Evolutionary conservation across 2,113 vertebrate species (phyloP).

Genomic region (Brachirus orientalis): DNA sequence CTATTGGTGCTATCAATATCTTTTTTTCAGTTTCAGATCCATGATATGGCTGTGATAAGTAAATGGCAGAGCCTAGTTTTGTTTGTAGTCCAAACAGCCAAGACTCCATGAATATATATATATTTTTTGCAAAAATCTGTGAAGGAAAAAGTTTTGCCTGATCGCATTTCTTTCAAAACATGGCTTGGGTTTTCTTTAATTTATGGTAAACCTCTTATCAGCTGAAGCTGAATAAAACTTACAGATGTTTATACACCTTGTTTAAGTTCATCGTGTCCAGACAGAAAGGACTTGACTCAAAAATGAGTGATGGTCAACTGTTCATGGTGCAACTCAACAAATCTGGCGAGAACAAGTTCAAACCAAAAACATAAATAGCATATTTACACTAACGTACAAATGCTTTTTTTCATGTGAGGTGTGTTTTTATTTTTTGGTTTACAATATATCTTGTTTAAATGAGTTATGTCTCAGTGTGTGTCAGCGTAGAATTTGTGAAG

Average conservation of each 20-base stretch:
- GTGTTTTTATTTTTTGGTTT: slow-evolving; percentile 55
- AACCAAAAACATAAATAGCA: slow-evolving; percentile 64
- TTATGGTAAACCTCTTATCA: neutral
- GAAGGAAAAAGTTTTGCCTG: slow-evolving; percentile 72
- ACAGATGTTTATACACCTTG: slow-evolving; percentile 23
- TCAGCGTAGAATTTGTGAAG: slow-evolving; percentile 49
- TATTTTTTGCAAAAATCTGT: slow-evolving; percentile 31
- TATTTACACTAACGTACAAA: slow-evolving; percentile 63
- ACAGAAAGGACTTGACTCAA: slow-evolving; percentile 12
- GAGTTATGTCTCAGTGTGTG: slow-evolving; percentile 57
- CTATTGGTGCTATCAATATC: slow-evolving; percentile 77
- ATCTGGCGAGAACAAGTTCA: slow-evolving; percentile 47
- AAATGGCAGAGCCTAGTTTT: slow-evolving; percentile 73
- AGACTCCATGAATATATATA: slow-evolving; percentile 71
- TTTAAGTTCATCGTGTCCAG: slow-evolving; percentile 27
- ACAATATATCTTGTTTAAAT: slow-evolving; percentile 61
- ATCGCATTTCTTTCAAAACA: slow-evolving; percentile 78
- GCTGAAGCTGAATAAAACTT: slow-evolving; percentile 25
- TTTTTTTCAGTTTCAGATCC: slow-evolving; percentile 85
- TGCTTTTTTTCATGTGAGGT: slow-evolving; percentile 37
- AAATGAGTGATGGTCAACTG: slow-evolving; percentile 1
- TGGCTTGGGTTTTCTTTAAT: slow-evolving; percentile 73
- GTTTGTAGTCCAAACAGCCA: slow-evolving; percentile 83
- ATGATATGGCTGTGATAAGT: slow-evolving; percentile 79
- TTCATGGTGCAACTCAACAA: slow-evolving; percentile 39